Conservation (phyloP, 1,140 invertebrate species). For the Drosophila jambulina region DNA sequence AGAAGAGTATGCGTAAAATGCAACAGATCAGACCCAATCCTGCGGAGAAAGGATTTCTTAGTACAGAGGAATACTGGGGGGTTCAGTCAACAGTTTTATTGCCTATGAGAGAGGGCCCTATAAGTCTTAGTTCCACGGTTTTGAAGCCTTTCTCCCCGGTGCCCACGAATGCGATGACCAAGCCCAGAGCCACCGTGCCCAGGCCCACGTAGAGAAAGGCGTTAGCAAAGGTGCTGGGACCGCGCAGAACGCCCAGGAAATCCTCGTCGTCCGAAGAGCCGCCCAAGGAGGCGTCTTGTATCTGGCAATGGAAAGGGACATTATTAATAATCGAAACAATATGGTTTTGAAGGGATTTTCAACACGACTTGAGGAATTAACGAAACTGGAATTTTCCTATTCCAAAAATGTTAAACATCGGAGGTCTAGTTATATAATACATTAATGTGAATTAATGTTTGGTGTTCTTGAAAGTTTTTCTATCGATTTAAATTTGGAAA, state of each 20-base stretch:
- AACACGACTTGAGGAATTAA: background rate
- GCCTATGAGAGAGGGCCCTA: conserved; percentile 91
- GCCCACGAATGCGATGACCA: conserved; percentile 94
- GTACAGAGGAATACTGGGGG: background rate
- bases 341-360: background rate
- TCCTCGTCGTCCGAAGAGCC: conserved; percentile 85
- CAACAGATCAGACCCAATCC: conserved; percentile 87
- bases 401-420: background rate
- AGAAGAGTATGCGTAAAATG: conserved; percentile 87
- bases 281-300: conserved; percentile 84
- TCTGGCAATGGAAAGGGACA: conserved; percentile 50
- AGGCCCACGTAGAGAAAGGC: conserved; percentile 94
- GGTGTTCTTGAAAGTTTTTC: background rate
- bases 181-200: conserved; percentile 91
- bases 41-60: conserved; percentile 24
- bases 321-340: background rate
- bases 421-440: background rate
- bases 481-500: background rate
- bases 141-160: conserved; percentile 96
- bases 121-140: conserved; percentile 92
- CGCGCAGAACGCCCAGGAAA: conserved; percentile 86
- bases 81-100: conserved; percentile 35
- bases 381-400: background rate
- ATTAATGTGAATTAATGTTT: background rate
- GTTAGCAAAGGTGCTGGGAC: conserved; percentile 90